phyloP scores from a whole-genome alignment of 2,888 invertebrate species.

The Saturnia japonica region DNA sequence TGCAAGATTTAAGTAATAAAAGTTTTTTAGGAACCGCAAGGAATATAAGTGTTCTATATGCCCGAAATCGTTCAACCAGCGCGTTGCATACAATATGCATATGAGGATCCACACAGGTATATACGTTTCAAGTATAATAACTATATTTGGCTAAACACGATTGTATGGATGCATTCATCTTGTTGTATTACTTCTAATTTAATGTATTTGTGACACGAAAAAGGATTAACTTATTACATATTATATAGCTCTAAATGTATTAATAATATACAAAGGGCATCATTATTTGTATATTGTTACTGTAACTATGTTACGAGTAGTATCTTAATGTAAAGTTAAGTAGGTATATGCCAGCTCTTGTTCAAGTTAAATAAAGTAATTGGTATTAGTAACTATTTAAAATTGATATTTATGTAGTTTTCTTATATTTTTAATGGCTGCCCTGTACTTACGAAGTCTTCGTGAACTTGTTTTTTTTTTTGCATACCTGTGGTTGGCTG shows the following conservation, averaged over 20 bases:
- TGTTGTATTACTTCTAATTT: neutral
- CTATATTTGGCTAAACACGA: neutral
- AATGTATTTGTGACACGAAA: neutral
- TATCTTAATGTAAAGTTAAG: neutral
- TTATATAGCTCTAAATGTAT: too few relatives aligned
- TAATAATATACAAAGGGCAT: neutral
- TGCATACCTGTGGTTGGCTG: too few relatives aligned
- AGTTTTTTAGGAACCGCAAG: conserved; percentile 83
- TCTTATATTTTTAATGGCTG: neutral
- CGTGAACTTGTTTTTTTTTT: too few relatives aligned
- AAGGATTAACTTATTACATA: too few relatives aligned
- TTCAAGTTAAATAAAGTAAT: neutral
- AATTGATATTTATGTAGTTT: neutral
- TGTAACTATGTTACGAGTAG: neutral
- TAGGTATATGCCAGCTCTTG: neutral
- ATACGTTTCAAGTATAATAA: conserved; percentile 20
- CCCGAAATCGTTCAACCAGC: conserved; percentile 92
- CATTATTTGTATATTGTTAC: neutral
- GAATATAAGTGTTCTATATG: conserved; percentile 91
- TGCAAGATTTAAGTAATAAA: neutral
- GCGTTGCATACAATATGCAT: conserved; percentile 94
- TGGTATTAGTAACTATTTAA: neutral
- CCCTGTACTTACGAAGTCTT: too few relatives aligned
- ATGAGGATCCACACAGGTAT: conserved; percentile 89
- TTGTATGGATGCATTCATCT: neutral